Percentiles rank a stretch among this genome's conserved stretches.
phyloP scores from a whole-genome alignment of 1,140 invertebrate species.

The Trachymyrmex cornetzi region DNA sequence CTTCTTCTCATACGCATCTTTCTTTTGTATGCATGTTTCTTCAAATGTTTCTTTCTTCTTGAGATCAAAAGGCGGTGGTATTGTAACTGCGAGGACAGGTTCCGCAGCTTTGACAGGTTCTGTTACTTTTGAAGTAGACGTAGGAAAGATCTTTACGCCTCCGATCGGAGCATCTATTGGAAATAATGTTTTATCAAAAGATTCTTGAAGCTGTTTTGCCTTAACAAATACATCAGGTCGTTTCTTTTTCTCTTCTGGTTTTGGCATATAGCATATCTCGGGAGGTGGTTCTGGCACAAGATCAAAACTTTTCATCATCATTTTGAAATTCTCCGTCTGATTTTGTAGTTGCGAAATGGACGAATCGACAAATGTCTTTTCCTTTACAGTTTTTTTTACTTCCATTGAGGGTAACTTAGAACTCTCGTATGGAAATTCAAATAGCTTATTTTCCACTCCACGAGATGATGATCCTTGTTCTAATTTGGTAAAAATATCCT shows the following conservation, averaged over 20 bases:
- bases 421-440: conserved; percentile 84
- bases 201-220: conserved; percentile 89
- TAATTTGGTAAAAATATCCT: conserved; percentile 83
- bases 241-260: conserved; percentile 85
- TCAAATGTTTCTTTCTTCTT: conserved; percentile 72
- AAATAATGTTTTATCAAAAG: conserved; percentile 86
- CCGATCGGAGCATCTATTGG: conserved; percentile 89
- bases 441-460: conserved; percentile 83
- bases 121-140: conserved; percentile 75
- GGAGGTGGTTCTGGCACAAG: conserved; percentile 91
- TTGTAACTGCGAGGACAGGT: conserved; percentile 53
- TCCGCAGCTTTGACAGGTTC: conserved; percentile 46
- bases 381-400: conserved; percentile 81
- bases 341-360: conserved; percentile 82
- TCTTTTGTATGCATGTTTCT: conserved; percentile 72
- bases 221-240: conserved; percentile 88
- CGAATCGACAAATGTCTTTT: conserved; percentile 79
- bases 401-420: conserved; percentile 81
- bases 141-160: conserved; percentile 89
- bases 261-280: conserved; percentile 90
- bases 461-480: conserved; percentile 78
- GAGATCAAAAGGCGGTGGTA: conserved; percentile 82
- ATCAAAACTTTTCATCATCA: conserved; percentile 86
- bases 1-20: conserved; percentile 71
- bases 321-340: conserved; percentile 83